Evolutionary conservation across 2,113 vertebrate species (phyloP), one percentile per base, ranked within the genome.

Genomic region (Scomber colias): DNA sequence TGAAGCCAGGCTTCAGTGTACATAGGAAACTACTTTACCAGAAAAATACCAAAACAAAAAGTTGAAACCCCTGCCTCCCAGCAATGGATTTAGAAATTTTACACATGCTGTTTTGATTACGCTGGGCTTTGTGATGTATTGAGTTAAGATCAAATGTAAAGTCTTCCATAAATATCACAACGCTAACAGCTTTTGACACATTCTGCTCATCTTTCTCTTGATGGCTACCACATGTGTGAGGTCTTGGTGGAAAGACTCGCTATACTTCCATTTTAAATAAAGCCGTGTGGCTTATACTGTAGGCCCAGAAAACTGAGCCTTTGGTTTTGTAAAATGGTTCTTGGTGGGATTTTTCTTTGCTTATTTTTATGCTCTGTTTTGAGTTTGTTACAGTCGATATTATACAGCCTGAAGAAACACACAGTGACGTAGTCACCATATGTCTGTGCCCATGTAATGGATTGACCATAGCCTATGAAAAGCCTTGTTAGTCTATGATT

Each of bases 141-240:
- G 81, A 77, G 81, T 79, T 83, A 53, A 84, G 78, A 92, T 92
- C 80, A 92, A 89, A 92, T 87, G 77, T 81, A 85, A 73, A 86
- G 72, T 84, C 79, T 59, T 85, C 88, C 85, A 89, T 90, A 87
- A 91, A 91, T 89, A 89, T 87, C 69, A 83, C 79, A 83, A 77
- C n/a, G 27, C 77, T 89, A 90, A 93, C 88, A 72, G 79, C 62
- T 84, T 92, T 82, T 86, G 92, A 91, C 92, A 93, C 90, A 81
- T 93, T 89, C 86, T 89, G 89, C 91, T 93, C 89, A 88, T 95
- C 91, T 90, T 89, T 92, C 89, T 70, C 65, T 49, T 91, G 91
- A 94, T 94, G 78, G 85, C 77, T 92, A 82, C 88, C 94, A 95
- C 90, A 92, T 94, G 93, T 92, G 91, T 79, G 79, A 92, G 79